Evolutionary conservation across 2,797 vertebrate species (phyloP).

Genomic region (Chiropotes sagulatus): DNA sequence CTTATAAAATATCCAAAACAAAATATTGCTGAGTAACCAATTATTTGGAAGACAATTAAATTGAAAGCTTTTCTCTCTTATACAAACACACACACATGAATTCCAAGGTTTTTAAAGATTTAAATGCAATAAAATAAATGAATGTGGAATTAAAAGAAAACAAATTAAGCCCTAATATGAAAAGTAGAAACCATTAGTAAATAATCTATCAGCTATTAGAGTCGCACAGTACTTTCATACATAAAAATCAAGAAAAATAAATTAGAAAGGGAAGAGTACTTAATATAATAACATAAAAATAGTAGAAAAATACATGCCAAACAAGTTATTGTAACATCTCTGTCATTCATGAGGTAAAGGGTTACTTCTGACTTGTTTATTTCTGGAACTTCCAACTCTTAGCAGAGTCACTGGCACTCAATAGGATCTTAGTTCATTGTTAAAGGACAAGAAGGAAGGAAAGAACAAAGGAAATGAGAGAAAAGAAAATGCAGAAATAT

Average conservation of each 20-base stretch:
- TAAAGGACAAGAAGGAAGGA: neutral
- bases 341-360: neutral
- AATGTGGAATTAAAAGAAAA: neutral
- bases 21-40: neutral
- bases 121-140: neutral
- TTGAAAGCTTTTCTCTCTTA: neutral
- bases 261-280: neutral
- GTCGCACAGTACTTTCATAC: neutral
- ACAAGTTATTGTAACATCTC: neutral
- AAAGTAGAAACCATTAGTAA: neutral
- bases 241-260: neutral
- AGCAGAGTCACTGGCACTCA: neutral
- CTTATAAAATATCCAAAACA: neutral
- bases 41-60: neutral
- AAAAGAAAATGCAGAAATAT: neutral
- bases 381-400: neutral
- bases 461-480: neutral
- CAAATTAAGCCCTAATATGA: neutral
- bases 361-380: neutral
- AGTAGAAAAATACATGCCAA: neutral
- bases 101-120: neutral
- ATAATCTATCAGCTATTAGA: neutral
- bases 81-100: neutral
- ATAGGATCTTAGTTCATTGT: neutral
- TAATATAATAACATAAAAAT: neutral